Percentiles rank a stretch among this genome's conserved stretches.
Conservation (phyloP, 2,797 vertebrate genomes). For the Gobio occitaniae region DNA sequence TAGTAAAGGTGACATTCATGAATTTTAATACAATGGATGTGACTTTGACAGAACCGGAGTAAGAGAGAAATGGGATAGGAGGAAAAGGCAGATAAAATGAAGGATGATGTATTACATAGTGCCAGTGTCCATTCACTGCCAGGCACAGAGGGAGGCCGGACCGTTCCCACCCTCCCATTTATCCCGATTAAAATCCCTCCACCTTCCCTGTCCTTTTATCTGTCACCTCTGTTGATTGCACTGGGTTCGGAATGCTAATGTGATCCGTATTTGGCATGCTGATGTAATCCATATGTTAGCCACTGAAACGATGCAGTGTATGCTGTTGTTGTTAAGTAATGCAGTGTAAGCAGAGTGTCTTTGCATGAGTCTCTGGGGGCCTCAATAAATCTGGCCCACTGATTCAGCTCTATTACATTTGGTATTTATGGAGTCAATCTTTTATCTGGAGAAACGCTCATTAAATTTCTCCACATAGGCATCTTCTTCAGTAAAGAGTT, state of each 20-base stretch:
- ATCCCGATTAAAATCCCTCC: conserved; percentile 50
- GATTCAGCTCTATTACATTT: conserved; percentile 28
- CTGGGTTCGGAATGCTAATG: conserved; percentile 49
- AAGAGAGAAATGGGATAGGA: conserved; percentile 4
- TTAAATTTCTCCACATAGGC: background rate
- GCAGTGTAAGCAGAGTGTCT: conserved; percentile 39
- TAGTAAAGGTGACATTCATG: conserved; percentile 42
- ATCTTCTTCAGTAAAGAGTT: background rate
- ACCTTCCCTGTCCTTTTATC: conserved; percentile 43
- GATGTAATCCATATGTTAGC: conserved; percentile 39
- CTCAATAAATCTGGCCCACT: conserved; percentile 4
- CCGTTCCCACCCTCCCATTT: conserved; percentile 32
- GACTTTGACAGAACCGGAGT: conserved; percentile 36
- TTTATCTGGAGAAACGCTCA: background rate
- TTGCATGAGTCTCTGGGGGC: background rate
- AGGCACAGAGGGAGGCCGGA: conserved; percentile 23
- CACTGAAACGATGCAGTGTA: conserved; percentile 3
- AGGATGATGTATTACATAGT: conserved; percentile 37
- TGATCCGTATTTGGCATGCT: conserved; percentile 30
- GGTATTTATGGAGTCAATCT: conserved; percentile 19
- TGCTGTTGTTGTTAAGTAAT: conserved; percentile 36
- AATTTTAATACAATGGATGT: conserved; percentile 46
- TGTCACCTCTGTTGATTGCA: conserved; percentile 50
- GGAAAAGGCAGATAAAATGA: conserved; percentile 39
- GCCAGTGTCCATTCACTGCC: conserved; percentile 16